Evolutionary conservation across 2,888 invertebrate genomes (phyloP).

Genomic region (Pharmacophagus antenor): DNA sequence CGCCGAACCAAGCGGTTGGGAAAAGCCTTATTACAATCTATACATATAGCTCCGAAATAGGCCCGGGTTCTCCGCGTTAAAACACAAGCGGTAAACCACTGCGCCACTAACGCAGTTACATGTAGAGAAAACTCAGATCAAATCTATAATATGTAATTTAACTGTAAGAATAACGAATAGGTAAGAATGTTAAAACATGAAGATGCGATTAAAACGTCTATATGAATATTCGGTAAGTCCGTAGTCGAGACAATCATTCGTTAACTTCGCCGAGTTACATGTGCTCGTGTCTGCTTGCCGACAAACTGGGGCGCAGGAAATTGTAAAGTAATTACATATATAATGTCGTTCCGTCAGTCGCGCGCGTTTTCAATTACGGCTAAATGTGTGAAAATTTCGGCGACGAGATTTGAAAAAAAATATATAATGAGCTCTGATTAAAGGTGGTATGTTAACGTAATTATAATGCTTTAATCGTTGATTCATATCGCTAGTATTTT

Average conservation of each 20-base stretch:
- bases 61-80: too few relatives aligned
- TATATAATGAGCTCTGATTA: slow-evolving; percentile 2
- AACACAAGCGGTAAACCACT: too few relatives aligned
- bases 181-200: neutral
- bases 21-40: too few relatives aligned
- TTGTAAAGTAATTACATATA: slow-evolving; percentile 22
- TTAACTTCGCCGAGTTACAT: slow-evolving; percentile 21
- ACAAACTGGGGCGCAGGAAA: slow-evolving; percentile 13
- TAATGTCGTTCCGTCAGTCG: slow-evolving; percentile 17
- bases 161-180: too few relatives aligned
- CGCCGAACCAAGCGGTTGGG: too few relatives aligned
- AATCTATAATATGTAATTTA: too few relatives aligned
- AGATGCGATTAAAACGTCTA: slow-evolving; percentile 6
- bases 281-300: slow-evolving; percentile 20
- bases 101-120: too few relatives aligned
- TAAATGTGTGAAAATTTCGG: slow-evolving; percentile 1
- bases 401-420: neutral
- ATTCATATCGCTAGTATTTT: neutral
- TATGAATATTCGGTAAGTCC: slow-evolving; percentile 17
- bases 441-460: neutral
- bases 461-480: neutral
- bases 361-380: neutral
- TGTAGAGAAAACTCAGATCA: too few relatives aligned
- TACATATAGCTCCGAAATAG: too few relatives aligned
- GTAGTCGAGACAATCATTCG: slow-evolving; percentile 24